Evolutionary conservation across 2,113 vertebrate species (phyloP).

Genomic region (Perca flavescens): DNA sequence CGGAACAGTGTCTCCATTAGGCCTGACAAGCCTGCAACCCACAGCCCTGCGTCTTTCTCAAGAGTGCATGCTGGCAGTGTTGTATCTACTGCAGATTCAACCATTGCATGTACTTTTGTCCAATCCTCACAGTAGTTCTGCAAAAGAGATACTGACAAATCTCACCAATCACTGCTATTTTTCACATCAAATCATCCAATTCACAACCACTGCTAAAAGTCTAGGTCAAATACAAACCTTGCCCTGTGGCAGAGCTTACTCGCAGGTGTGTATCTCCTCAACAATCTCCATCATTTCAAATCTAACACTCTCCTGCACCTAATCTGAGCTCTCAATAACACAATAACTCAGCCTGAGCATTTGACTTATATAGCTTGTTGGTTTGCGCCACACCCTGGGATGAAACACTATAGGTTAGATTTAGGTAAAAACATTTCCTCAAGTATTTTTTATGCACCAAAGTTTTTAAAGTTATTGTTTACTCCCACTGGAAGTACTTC

Average conservation of each 20-base stretch:
- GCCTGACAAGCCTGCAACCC: slow-evolving; percentile 19
- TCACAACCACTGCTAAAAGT: neutral
- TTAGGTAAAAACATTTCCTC: neutral
- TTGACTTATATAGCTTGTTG: neutral
- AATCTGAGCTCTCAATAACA: neutral
- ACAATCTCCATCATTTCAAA: neutral
- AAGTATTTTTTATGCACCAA: neutral
- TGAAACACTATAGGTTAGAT: neutral
- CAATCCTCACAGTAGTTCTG: neutral
- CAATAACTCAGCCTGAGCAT: neutral
- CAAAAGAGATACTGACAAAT: neutral
- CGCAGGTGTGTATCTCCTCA: neutral
- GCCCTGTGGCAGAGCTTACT: neutral
- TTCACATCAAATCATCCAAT: neutral
- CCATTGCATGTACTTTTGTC: neutral
- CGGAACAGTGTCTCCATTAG: slow-evolving; percentile 53
- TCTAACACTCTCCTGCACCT: neutral
- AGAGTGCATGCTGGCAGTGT: neutral
- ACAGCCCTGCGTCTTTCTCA: slow-evolving; percentile 20
- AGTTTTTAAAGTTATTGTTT: neutral
- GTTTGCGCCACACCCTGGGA: neutral
- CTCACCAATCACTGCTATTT: neutral
- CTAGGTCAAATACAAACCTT: neutral
- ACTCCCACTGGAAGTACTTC: neutral
- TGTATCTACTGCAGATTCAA: neutral